Evolutionary conservation across 2,113 vertebrate species (phyloP).

Genomic region (Cervus canadensis): DNA sequence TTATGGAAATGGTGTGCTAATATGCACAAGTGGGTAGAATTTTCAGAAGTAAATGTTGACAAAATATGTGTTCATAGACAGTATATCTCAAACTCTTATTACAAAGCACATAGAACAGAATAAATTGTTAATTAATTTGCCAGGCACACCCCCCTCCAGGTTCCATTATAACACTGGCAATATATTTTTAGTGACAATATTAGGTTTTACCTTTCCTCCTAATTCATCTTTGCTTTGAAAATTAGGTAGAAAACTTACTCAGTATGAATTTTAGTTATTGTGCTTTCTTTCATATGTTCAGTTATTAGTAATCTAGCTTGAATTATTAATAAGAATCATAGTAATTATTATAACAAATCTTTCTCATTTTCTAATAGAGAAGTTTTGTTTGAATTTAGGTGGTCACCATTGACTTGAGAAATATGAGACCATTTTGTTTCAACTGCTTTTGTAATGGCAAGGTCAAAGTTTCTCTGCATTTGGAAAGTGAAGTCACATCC

Average conservation of each 20-base stretch:
- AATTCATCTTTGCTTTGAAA: not conserved
- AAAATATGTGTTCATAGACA: not conserved
- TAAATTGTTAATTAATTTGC: not conserved
- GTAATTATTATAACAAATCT: not conserved
- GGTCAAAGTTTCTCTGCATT: slow-evolving; percentile 11
- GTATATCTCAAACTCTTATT: not conserved
- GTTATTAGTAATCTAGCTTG: slow-evolving; percentile 36
- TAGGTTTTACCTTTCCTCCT: not conserved
- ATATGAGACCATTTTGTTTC: slow-evolving; percentile 49
- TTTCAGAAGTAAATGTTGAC: not conserved
- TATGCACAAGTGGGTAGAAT: not conserved
- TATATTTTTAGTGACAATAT: not conserved
- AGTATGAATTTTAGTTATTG: not conserved
- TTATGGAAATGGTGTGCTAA: not conserved
- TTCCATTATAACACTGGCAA: not conserved
- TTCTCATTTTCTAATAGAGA: slow-evolving; percentile 60
- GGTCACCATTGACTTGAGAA: slow-evolving; percentile 6
- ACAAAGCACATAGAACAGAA: not conserved
- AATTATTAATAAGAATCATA: slow-evolving; percentile 70
- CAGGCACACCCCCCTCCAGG: not conserved
- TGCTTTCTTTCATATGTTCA: not conserved
- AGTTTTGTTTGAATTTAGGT: slow-evolving; percentile 67
- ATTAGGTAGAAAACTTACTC: not conserved
- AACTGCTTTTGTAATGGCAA: slow-evolving; percentile 49
- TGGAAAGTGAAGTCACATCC: slow-evolving; percentile 50